phyloP scores from a whole-genome alignment of 2,113 vertebrate species.

The Alouatta palliata region DNA sequence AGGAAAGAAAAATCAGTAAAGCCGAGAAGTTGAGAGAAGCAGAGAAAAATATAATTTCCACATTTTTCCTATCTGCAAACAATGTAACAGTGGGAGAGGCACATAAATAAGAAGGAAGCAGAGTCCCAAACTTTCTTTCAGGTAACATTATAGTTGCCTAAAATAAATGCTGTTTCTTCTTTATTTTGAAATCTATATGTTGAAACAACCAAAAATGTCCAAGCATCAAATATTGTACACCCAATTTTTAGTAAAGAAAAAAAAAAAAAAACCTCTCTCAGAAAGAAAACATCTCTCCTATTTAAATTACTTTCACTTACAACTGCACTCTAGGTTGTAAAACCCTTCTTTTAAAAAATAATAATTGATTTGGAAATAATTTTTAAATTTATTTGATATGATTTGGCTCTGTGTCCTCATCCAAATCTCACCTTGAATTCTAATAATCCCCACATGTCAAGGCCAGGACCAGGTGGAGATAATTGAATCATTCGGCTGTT shows the following conservation, averaged over 20 bases:
- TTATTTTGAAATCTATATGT: slow-evolving; percentile 49
- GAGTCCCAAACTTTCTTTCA: background rate
- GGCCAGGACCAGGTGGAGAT: no score
- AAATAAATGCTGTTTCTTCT: slow-evolving; percentile 37
- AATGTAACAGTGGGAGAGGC: background rate
- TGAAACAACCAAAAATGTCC: slow-evolving; percentile 43
- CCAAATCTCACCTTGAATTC: no score
- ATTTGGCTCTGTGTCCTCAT: no score
- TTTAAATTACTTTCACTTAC: background rate
- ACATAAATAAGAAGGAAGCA: slow-evolving; percentile 31
- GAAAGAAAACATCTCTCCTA: background rate
- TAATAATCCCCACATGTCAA: no score
- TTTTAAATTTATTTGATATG: no score
- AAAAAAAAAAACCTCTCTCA: background rate
- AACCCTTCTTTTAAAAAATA: background rate
- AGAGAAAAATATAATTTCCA: background rate
- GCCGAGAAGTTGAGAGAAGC: slow-evolving; percentile 9
- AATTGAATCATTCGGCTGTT: no score
- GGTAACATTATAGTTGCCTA: background rate
- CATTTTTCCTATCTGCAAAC: background rate
- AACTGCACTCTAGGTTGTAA: background rate
- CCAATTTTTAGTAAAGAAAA: background rate
- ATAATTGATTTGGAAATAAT: background rate
- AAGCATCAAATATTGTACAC: background rate
- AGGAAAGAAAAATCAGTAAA: background rate